Evolutionary conservation across 1,140 invertebrate species (phyloP).

Genomic region (Atta colombica): DNA sequence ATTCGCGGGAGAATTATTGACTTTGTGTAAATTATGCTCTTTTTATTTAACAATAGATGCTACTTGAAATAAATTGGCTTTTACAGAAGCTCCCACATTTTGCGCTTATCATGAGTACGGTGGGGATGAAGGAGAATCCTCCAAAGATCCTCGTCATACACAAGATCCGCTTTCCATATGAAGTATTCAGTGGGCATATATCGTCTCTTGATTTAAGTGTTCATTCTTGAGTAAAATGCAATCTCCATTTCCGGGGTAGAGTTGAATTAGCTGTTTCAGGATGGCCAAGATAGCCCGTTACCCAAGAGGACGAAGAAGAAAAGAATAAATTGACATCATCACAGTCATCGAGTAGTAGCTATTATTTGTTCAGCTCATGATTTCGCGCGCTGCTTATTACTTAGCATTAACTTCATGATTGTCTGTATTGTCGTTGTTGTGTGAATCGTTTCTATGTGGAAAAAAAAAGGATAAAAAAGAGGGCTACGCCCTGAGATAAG

Average conservation of each 20-base stretch:
- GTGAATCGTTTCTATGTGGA: neutral
- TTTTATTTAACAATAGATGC: constrained; percentile 6
- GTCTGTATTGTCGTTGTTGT: constrained; percentile 18
- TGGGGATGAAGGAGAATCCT: constrained; percentile 34
- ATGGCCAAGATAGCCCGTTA: constrained; percentile 74
- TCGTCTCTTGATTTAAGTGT: neutral
- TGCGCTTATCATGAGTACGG: constrained; percentile 6
- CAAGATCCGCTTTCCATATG: constrained; percentile 40
- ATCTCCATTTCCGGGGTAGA: constrained; percentile 64
- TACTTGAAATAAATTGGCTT: constrained; percentile 57
- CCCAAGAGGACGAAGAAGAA: constrained; percentile 24
- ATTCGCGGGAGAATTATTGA: neutral
- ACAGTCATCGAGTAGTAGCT: constrained; percentile 75
- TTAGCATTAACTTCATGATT: constrained; percentile 77
- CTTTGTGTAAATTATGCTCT: neutral
- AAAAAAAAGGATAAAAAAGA: constrained; percentile 14
- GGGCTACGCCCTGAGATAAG: neutral
- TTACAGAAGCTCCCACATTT: neutral
- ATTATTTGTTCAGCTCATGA: constrained; percentile 82
- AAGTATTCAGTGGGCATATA: constrained; percentile 10
- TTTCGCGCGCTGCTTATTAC: constrained; percentile 78
- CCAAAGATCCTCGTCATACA: constrained; percentile 24
- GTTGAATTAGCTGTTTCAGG: constrained; percentile 73
- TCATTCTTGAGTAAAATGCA: neutral
- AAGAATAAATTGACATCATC: constrained; percentile 70